Conservation (phyloP, 2,113 vertebrate genomes). For the Pseudopipra pipra region DNA sequence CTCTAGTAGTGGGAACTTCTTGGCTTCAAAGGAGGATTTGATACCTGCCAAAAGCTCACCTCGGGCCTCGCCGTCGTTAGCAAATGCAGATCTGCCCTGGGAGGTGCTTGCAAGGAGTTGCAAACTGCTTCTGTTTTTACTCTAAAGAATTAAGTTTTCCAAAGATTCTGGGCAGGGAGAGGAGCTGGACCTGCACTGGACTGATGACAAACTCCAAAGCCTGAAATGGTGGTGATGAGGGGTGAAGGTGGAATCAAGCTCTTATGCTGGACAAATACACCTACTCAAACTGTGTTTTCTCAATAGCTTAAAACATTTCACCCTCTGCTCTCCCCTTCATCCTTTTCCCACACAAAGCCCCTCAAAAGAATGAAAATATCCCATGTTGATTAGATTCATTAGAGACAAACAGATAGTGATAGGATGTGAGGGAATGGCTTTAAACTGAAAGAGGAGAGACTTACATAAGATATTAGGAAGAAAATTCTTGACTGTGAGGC, state of each 20-base stretch:
- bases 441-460: neutral
- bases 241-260: neutral
- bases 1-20: slow-evolving; percentile 47
- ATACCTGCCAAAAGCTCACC: slow-evolving; percentile 21
- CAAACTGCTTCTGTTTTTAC: neutral
- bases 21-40: slow-evolving; percentile 49
- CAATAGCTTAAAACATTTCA: neutral
- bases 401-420: neutral
- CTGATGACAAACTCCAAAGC: neutral
- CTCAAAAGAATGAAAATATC: neutral
- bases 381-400: neutral
- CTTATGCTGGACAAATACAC: neutral
- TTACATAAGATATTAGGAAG: neutral
- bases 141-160: neutral
- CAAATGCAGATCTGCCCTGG: neutral
- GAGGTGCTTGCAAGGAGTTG: neutral
- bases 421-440: neutral
- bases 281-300: neutral
- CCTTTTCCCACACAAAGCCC: neutral
- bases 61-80: neutral
- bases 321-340: neutral
- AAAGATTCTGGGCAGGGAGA: neutral
- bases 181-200: neutral
- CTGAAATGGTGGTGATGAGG: neutral
- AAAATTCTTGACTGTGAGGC: neutral